phyloP scores from a whole-genome alignment of 2,797 vertebrate genomes.

The Odontamblyopus lacepedii region DNA sequence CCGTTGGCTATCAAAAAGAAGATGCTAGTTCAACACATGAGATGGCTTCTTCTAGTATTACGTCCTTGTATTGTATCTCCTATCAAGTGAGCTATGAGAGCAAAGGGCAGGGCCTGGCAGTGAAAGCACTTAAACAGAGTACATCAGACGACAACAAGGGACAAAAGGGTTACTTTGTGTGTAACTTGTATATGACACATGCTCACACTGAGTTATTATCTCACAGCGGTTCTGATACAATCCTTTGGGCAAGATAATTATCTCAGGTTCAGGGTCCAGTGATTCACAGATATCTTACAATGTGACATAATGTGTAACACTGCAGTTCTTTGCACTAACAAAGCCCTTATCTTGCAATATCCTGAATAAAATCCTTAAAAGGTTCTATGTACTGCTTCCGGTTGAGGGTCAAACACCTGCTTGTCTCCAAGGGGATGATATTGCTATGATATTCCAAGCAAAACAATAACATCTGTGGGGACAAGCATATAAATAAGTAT shows the following conservation, averaged over 20 bases:
- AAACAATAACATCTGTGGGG: too few relatives aligned
- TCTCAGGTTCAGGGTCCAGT: neutral
- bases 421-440: too few relatives aligned
- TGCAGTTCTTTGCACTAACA: neutral
- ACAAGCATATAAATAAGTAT: neutral
- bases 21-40: constrained; percentile 12
- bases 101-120: neutral
- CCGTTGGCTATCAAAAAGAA: constrained; percentile 10
- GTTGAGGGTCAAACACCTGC: too few relatives aligned
- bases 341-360: too few relatives aligned
- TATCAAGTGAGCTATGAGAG: constrained; percentile 20
- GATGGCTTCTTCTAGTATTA: constrained; percentile 17
- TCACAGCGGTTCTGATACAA: too few relatives aligned
- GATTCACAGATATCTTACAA: neutral
- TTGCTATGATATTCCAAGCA: too few relatives aligned
- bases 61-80: constrained; percentile 10
- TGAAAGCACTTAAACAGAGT: constrained; percentile 24
- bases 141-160: constrained; percentile 5
- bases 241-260: neutral
- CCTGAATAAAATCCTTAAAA: too few relatives aligned
- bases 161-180: constrained; percentile 21
- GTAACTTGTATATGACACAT: constrained; percentile 15
- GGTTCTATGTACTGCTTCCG: too few relatives aligned
- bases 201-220: neutral
- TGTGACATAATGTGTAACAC: neutral